Evolutionary conservation across 1,140 invertebrate species (phyloP).

Genomic region (Dysdera silvatica): DNA sequence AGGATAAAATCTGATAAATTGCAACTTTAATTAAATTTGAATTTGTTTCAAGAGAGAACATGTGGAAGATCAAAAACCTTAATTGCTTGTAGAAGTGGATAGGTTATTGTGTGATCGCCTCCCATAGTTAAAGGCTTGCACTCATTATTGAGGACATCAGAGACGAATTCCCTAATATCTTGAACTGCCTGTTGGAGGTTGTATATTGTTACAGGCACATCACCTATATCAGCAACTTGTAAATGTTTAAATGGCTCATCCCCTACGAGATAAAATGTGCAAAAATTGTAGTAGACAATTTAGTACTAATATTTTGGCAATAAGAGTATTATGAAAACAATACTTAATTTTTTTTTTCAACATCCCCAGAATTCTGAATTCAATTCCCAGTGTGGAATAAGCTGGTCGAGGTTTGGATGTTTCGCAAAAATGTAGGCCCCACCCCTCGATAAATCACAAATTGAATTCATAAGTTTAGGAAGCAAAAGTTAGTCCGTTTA

Average conservation of each 20-base stretch:
- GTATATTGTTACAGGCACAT: slow-evolving; percentile 20
- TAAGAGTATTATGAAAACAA: not conserved
- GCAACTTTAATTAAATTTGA: too few species aligned
- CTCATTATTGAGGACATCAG: not conserved
- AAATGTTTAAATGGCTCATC: slow-evolving; percentile 38
- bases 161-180: slow-evolving; percentile 14
- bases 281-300: not conserved
- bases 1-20: too few species aligned
- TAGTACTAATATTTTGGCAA: not conserved
- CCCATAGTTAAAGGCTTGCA: slow-evolving; percentile 24
- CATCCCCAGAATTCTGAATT: too few species aligned
- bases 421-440: too few species aligned
- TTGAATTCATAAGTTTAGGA: too few species aligned
- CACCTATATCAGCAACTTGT: slow-evolving; percentile 28
- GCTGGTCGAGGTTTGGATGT: too few species aligned
- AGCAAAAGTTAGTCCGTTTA: too few species aligned
- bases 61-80: slow-evolving; percentile 11
- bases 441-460: too few species aligned
- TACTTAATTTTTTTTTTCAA: not conserved
- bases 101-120: slow-evolving; percentile 28
- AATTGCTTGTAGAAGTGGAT: slow-evolving; percentile 23
- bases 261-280: slow-evolving; percentile 29
- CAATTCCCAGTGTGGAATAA: too few species aligned
- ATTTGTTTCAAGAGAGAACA: not conserved
- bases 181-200: slow-evolving; percentile 14